Evolutionary conservation across 2,888 invertebrate species (phyloP), one percentile per base, ranked within the genome.

Genomic region (Hyposoter dolosus): DNA sequence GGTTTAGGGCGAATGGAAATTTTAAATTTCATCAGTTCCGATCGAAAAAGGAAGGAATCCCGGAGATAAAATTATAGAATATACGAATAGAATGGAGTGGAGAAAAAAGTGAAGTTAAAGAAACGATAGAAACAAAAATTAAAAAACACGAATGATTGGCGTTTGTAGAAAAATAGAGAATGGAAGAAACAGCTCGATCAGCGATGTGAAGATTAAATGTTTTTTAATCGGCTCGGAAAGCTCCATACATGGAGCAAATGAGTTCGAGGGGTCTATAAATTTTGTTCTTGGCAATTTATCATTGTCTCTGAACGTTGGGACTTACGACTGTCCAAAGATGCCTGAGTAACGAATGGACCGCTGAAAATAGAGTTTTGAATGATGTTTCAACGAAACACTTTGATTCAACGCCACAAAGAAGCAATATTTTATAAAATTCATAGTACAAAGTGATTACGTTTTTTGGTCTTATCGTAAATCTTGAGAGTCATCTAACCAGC

Each of bases 231-330:
- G 17, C 69, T 9, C 5, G 56, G 32, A 43, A 28, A 12, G 17
- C 19, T 65, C 28, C 35, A 32, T 32, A 47, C 15, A 43, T 50
- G 50, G 7, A 40, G n/a, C 1, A 17, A 40, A 45, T 19, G 5
- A 65, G 45, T 23, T 32, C 35, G 65, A 45, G 40, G n/a, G 60
- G 50, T 72, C 50, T 50, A 60, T 68, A 40, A 66, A 83, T 79
- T 74, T 50, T 47, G 69, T 50, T 40, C 47, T 68, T 6, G 68
- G 28, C 15, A 32, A 83, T 79, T 50, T 40, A 69, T 83, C 74
- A 79, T 45, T 12, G 74, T 47, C 35, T 60, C 19, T 32, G 56
- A 47, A 35, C 23, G 45, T 71, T 19, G 47, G 15, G 65, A 50
- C 19, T n/a, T 56, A 17, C 12, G 17, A 65, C 43, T 65, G 47